A percentile compares a stretch with the other conserved stretches of the same genome.
These are phyloP conservation scores for Epinephelus lanceolatus DNA, from an alignment of 2,113 vertebrate species.

Conservation along the genomic window DNA sequence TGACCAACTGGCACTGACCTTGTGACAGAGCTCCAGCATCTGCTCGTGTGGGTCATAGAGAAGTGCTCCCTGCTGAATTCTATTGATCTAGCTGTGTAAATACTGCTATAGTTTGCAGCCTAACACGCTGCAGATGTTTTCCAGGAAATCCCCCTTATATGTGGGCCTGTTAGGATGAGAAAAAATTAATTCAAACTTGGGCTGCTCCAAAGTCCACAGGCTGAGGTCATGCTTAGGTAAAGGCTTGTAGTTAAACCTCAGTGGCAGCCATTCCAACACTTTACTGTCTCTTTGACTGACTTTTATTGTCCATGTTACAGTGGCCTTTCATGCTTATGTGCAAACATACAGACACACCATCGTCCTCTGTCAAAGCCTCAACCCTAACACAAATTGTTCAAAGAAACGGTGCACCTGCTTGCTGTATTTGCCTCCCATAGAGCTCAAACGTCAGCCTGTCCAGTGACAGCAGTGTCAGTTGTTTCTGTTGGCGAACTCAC, in stretches of 20 bases:
- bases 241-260: neutral
- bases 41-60: slow-evolving; percentile 37
- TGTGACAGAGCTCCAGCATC: slow-evolving; percentile 45
- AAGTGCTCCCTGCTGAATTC: slow-evolving; percentile 42
- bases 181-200: slow-evolving; percentile 23
- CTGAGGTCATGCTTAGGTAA: slow-evolving; percentile 28
- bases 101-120: slow-evolving; percentile 35
- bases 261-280: slow-evolving; percentile 3
- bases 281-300: slow-evolving; percentile 20
- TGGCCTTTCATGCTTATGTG: slow-evolving; percentile 30
- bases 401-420: slow-evolving; percentile 23
- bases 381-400: slow-evolving; percentile 2
- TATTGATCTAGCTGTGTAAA: slow-evolving; percentile 73
- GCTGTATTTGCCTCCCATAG: slow-evolving; percentile 19
- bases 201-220: slow-evolving; percentile 45
- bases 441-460: slow-evolving; percentile 21
- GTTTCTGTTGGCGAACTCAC: slow-evolving; percentile 52
- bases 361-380: slow-evolving; percentile 13
- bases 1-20: slow-evolving; percentile 61
- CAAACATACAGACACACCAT: slow-evolving; percentile 26
- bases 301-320: slow-evolving; percentile 34
- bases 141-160: slow-evolving; percentile 41
- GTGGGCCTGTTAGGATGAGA: slow-evolving; percentile 26
- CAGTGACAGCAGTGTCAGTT: slow-evolving; percentile 48
- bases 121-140: slow-evolving; percentile 71